Percentiles rank a stretch among this genome's conserved stretches.
phyloP scores from a whole-genome alignment of 2,113 vertebrate genomes.

The Callorhinus ursinus region DNA sequence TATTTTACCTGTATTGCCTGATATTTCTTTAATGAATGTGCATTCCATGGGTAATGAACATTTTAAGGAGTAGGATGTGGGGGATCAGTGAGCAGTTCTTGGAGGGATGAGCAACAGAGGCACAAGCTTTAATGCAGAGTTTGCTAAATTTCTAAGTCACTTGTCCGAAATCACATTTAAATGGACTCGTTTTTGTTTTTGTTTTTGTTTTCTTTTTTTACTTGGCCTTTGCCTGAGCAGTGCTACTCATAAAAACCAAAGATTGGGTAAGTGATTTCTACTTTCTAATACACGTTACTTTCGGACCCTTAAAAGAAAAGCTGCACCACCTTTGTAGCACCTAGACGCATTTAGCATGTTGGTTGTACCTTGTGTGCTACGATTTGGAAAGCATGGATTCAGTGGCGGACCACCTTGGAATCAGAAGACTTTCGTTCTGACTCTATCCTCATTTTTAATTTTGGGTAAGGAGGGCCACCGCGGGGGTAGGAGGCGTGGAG shows the following conservation, averaged over 20 bases:
- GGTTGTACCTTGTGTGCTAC: rapidly evolving
- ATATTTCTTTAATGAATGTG: constrained; percentile 6
- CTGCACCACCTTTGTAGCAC: neutral
- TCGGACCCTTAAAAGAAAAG: neutral
- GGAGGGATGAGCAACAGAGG: neutral
- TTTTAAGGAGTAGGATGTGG: constrained; percentile 11
- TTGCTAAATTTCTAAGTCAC: neutral
- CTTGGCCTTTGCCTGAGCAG: neutral
- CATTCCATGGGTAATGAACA: neutral
- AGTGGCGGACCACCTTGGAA: neutral
- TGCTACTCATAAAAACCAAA: neutral
- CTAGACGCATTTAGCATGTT: neutral
- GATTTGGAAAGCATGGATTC: neutral
- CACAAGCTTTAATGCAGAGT: neutral
- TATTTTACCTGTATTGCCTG: neutral
- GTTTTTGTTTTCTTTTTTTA: neutral
- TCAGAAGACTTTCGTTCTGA: neutral
- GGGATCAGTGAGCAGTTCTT: neutral
- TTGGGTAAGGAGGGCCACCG: neutral
- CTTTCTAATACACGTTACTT: neutral
- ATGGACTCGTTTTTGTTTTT: neutral
- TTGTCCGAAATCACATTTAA: constrained; percentile 27
- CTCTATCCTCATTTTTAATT: neutral
- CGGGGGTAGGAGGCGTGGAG: rapidly evolving
- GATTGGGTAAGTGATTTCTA: neutral